Evolutionary conservation across 2,113 vertebrate genomes (phyloP).

Genomic region (Xenus cinereus): DNA sequence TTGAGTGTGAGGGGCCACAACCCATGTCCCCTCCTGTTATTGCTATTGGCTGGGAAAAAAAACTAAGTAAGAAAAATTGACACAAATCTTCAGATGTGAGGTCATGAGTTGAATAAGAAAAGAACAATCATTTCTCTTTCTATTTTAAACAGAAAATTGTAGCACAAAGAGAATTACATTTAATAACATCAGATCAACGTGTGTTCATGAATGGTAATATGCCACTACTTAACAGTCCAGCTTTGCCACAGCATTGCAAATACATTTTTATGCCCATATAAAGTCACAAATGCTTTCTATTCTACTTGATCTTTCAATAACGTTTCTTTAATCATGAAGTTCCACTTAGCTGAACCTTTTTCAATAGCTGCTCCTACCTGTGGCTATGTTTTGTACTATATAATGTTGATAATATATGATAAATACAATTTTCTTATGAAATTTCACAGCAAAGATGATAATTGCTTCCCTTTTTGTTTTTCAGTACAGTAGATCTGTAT

Average conservation of each 20-base stretch:
- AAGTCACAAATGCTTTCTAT: neutral
- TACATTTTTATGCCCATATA: neutral
- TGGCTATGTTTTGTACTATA: neutral
- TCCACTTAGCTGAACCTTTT: neutral
- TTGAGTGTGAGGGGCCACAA: neutral
- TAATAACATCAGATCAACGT: neutral
- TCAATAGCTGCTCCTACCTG: neutral
- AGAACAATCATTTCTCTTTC: neutral
- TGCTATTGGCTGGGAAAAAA: neutral
- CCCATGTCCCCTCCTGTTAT: neutral
- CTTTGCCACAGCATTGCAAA: neutral
- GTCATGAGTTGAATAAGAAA: neutral
- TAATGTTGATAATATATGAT: neutral
- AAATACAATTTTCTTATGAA: neutral
- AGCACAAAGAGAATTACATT: neutral
- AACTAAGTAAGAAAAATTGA: neutral
- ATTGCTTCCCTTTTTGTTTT: neutral
- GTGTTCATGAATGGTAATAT: neutral
- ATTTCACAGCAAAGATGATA: neutral
- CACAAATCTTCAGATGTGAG: neutral
- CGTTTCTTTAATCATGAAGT: neutral
- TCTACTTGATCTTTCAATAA: neutral
- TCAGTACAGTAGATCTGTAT: neutral
- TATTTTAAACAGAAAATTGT: neutral
- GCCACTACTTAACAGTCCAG: neutral